These are phyloP conservation scores for Oreonectes daqikongensis DNA, from an alignment of 2,797 vertebrate species.

Conservation along the genomic window DNA sequence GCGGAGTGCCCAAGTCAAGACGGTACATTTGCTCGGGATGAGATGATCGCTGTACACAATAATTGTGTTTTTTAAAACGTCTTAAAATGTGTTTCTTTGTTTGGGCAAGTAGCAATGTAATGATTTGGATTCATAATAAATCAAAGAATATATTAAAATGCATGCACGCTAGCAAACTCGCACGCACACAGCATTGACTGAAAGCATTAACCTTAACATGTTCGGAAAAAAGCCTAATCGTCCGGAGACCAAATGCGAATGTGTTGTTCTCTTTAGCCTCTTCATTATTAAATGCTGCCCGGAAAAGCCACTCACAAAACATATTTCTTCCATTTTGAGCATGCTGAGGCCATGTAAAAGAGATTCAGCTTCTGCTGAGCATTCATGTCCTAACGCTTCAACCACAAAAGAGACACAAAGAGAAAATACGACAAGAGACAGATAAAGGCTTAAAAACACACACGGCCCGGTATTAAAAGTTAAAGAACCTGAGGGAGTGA, in stretches of 20 bases:
- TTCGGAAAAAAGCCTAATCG: slow-evolving; percentile 33
- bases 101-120: too few species aligned
- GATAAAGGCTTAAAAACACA: slow-evolving; percentile 30
- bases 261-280: slow-evolving; percentile 68
- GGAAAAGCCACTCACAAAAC: slow-evolving; percentile 86
- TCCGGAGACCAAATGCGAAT: slow-evolving; percentile 36
- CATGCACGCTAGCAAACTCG: not conserved
- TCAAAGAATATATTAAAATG: too few species aligned
- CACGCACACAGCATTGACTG: too few species aligned
- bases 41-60: not conserved
- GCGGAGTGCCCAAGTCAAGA: slow-evolving; percentile 64
- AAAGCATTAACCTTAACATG: slow-evolving; percentile 73
- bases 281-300: slow-evolving; percentile 93
- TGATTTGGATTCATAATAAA: too few species aligned
- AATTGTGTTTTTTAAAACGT: not conserved
- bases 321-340: slow-evolving; percentile 94
- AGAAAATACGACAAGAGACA: slow-evolving; percentile 18
- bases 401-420: slow-evolving; percentile 23
- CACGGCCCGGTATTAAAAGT: slow-evolving; percentile 73
- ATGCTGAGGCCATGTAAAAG: slow-evolving; percentile 80
- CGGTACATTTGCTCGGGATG: not conserved
- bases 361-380: slow-evolving; percentile 67
- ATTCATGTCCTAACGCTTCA: slow-evolving; percentile 58
- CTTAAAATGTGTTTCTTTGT: not conserved
- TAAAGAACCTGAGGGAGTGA: slow-evolving; percentile 72